These are phyloP conservation scores for Harmothoe impar DNA, from an alignment of 2,888 invertebrate genomes.

Conservation along the genomic window DNA sequence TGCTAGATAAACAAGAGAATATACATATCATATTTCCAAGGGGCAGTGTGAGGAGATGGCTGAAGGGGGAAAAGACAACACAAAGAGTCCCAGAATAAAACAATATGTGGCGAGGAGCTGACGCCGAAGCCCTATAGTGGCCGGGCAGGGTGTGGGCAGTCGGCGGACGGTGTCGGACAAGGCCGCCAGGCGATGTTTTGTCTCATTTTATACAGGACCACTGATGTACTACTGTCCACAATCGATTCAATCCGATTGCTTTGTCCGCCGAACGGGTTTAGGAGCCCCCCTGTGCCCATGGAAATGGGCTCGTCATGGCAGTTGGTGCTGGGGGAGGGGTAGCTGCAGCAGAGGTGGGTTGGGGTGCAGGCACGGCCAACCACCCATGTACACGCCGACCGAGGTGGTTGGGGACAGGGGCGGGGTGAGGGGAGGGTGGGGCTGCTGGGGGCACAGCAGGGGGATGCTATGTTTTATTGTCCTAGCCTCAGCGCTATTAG, in stretches of 20 bases:
- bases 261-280: conserved; percentile 49
- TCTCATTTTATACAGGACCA: conserved; percentile 48
- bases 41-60: no score
- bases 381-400: not conserved
- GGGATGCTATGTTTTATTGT: conserved; percentile 44
- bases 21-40: no score
- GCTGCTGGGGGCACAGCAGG: not conserved
- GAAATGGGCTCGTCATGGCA: conserved; percentile 43
- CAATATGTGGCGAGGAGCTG: no score
- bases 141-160: not conserved
- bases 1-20: no score
- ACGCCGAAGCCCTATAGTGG: no score
- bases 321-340: not conserved
- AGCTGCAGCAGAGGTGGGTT: not conserved
- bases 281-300: not conserved
- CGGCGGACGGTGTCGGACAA: conserved; percentile 1
- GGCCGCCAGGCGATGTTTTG: conserved; percentile 21
- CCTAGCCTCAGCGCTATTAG: conserved; percentile 45
- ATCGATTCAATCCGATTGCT: conserved; percentile 52
- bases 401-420: not conserved
- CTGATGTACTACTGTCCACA: conserved; percentile 28
- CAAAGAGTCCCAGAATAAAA: no score
- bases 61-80: no score
- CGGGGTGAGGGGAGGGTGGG: not conserved
- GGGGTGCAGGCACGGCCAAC: not conserved